These are phyloP conservation scores for Noctuana brunneofusca DNA, from an alignment of 2,888 invertebrate species.

Conservation along the genomic window DNA sequence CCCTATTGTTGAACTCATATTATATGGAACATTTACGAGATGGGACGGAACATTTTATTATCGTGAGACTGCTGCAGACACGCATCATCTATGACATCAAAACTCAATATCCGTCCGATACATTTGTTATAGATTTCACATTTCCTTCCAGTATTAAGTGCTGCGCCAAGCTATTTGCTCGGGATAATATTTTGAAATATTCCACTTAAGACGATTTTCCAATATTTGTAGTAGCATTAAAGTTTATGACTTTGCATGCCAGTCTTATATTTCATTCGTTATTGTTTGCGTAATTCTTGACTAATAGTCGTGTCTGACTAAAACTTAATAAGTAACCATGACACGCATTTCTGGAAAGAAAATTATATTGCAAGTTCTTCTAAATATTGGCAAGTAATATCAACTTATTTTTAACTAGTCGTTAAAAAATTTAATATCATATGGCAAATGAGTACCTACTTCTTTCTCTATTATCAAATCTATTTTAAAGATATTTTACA, in stretches of 20 bases:
- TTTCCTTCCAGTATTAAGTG: conserved; percentile 53
- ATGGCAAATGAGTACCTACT: too few relatives aligned
- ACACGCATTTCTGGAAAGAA: too few relatives aligned
- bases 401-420: too few relatives aligned
- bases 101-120: conserved; percentile 73
- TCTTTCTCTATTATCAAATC: too few relatives aligned
- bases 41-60: conserved; percentile 67
- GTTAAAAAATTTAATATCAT: too few relatives aligned
- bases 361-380: too few relatives aligned
- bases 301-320: not conserved
- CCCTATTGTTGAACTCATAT: conserved; percentile 22
- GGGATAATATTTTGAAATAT: conserved; percentile 64
- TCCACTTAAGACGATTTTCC: conserved; percentile 53
- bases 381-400: too few relatives aligned
- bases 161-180: conserved; percentile 52
- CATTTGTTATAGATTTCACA: conserved; percentile 71
- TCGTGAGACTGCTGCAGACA: conserved; percentile 62
- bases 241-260: conserved; percentile 54
- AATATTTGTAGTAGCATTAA: conserved; percentile 61
- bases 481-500: too few relatives aligned
- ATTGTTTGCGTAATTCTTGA: conserved; percentile 35
- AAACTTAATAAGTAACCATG: not conserved
- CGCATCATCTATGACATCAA: conserved; percentile 70
- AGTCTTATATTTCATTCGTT: conserved; percentile 52
- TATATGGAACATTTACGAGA: conserved; percentile 40